Conservation (phyloP, 2,113 vertebrate species). For the Columbina picui region DNA sequence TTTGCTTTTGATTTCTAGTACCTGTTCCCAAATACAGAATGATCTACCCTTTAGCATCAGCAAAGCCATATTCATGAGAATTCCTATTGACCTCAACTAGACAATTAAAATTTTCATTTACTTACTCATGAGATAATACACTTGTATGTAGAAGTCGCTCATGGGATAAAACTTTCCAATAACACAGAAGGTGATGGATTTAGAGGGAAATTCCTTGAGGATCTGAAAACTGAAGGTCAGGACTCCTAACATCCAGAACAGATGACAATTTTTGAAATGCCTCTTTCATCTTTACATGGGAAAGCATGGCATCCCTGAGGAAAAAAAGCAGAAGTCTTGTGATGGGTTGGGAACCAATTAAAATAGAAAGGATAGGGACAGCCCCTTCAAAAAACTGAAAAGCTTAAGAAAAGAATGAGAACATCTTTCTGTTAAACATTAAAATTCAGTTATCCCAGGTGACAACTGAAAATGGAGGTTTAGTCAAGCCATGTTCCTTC, state of each 20-base stretch:
- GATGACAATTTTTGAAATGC: neutral
- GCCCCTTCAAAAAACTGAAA: neutral
- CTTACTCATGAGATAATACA: neutral
- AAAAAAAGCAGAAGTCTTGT: neutral
- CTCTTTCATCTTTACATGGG: neutral
- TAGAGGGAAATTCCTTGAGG: neutral
- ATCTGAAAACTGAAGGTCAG: neutral
- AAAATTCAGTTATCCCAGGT: neutral
- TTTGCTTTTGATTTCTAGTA: neutral
- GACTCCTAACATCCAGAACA: neutral
- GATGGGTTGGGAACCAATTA: neutral
- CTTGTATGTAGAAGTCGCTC: neutral
- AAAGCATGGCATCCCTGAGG: neutral
- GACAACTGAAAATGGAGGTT: neutral
- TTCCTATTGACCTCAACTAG: neutral
- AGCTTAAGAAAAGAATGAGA: neutral
- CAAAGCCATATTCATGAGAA: neutral
- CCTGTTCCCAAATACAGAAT: neutral
- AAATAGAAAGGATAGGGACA: neutral
- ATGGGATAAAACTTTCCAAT: neutral
- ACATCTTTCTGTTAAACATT: neutral
- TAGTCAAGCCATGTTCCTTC: neutral
- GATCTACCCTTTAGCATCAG: neutral
- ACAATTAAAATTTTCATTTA: constrained; percentile 2
- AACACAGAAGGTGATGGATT: neutral